Percentiles rank a stretch among this genome's conserved stretches.
Conservation (phyloP, 2,113 vertebrate species). For the Bufo bufo region DNA sequence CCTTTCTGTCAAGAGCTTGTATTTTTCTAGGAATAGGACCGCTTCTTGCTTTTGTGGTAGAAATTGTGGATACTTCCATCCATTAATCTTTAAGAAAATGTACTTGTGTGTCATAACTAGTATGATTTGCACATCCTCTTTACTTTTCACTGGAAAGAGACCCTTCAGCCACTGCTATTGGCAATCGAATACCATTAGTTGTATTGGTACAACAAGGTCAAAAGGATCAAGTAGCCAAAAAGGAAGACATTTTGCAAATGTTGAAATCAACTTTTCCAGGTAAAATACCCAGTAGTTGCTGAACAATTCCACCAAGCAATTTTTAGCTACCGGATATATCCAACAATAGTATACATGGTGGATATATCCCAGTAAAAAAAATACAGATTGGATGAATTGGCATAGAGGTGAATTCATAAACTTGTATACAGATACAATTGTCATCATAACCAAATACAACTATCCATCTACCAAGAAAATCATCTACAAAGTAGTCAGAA, state of each 20-base stretch:
- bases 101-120: neutral
- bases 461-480: neutral
- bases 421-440: too few species aligned
- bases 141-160: neutral
- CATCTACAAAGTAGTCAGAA: neutral
- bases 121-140: neutral
- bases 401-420: too few species aligned
- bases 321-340: too few species aligned
- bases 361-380: too few species aligned
- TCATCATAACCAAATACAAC: neutral
- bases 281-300: neutral
- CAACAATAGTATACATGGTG: too few species aligned
- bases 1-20: neutral
- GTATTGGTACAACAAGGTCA: neutral
- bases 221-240: neutral
- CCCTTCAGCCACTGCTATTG: neutral
- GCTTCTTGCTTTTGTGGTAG: neutral
- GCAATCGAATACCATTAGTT: neutral
- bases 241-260: neutral
- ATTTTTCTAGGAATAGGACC: conserved; percentile 8
- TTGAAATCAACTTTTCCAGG: too few species aligned
- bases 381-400: too few species aligned
- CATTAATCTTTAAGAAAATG: neutral
- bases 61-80: neutral
- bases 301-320: neutral